phyloP scores from a whole-genome alignment of 2,797 vertebrate genomes.

The Peromyscus aztecus region DNA sequence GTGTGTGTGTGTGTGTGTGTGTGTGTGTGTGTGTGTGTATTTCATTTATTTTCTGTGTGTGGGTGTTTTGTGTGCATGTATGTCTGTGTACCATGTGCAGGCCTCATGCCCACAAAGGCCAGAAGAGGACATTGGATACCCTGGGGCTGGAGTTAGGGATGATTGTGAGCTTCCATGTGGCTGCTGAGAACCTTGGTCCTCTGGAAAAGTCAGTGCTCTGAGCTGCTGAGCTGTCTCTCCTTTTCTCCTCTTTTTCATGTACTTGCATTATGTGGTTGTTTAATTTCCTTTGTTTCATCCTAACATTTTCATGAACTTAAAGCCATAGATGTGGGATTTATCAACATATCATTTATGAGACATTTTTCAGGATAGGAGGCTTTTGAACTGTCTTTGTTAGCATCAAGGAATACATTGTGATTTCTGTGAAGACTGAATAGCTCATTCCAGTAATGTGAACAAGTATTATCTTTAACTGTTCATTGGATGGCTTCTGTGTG shows the following conservation, averaged over 20 bases:
- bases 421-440: constrained; percentile 38
- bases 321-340: neutral
- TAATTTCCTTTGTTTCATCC: neutral
- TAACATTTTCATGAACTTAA: constrained; percentile 38
- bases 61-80: neutral
- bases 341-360: constrained; percentile 44
- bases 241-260: constrained; percentile 11
- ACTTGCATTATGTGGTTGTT: constrained; percentile 22
- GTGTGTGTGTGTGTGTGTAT: neutral
- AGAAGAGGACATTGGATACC: neutral
- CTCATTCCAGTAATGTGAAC: constrained; percentile 8
- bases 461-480: constrained; percentile 23
- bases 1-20: neutral
- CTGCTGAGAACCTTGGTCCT: neutral
- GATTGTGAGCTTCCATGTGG: neutral
- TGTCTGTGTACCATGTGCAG: neutral
- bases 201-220: neutral
- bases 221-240: neutral
- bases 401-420: constrained; percentile 18
- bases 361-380: constrained; percentile 47
- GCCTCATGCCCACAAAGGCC: neutral
- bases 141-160: neutral
- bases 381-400: constrained; percentile 37
- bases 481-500: constrained; percentile 13
- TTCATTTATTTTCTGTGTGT: neutral